phyloP scores from a whole-genome alignment of 2,888 invertebrate species.

The Erynnis tages region DNA sequence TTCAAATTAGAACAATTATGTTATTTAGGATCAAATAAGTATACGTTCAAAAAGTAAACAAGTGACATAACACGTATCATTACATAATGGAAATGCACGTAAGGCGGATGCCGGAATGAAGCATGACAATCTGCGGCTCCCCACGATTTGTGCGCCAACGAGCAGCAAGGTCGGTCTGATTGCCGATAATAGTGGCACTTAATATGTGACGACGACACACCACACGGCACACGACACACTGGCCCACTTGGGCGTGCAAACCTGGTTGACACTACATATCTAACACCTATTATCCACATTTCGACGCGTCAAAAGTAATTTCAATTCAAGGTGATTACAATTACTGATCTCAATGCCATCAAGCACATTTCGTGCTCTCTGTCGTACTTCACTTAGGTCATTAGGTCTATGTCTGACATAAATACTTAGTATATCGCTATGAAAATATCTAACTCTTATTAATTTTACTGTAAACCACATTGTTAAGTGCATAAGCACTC shows the following conservation, averaged over 20 bases:
- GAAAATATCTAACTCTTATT: no score
- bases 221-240: slow-evolving; percentile 62
- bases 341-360: neutral
- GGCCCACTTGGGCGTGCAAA: slow-evolving; percentile 52
- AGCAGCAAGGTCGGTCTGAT: slow-evolving; percentile 77
- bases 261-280: neutral
- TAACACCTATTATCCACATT: neutral
- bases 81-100: slow-evolving; percentile 69
- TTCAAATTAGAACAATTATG: neutral
- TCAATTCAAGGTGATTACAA: neutral
- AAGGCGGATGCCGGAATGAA: slow-evolving; percentile 75
- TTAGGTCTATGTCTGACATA: no score
- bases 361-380: neutral
- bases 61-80: slow-evolving; percentile 35
- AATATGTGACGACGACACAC: slow-evolving; percentile 24
- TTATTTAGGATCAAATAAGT: neutral
- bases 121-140: slow-evolving; percentile 75
- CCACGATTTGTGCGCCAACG: slow-evolving; percentile 75
- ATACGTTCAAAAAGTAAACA: slow-evolving; percentile 11
- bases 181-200: slow-evolving; percentile 70
- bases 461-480: no score
- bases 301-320: neutral
- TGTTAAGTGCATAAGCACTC: no score
- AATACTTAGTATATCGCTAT: no score
- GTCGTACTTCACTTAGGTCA: no score